Evolutionary conservation across 2,113 vertebrate genomes (phyloP), one percentile per base, ranked within the genome.

Genomic region (Callithrix jacchus): DNA sequence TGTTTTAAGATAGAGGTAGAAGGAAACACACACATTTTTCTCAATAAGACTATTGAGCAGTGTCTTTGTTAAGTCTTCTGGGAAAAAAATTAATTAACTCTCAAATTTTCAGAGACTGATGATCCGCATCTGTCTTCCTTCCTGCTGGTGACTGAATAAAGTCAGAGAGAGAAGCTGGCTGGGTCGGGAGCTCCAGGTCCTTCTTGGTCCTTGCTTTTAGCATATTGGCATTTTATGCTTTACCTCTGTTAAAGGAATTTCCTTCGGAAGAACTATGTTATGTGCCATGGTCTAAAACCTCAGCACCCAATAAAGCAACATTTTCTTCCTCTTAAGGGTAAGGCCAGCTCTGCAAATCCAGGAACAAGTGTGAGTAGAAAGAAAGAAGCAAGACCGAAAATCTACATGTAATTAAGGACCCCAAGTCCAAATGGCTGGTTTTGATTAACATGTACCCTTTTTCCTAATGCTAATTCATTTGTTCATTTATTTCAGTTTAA

Each of bases 401-500:
- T 95, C 61, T 84, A 23, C 14, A 61, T 94, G 61, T 88, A 92
- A 96, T 96, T 96, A 93, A 91, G 86, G 94, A 85, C 95, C 61
- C 7, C 0, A 89, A 95, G 92, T 97, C 93, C 97, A 97, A 97
- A 97, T 84, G 82, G 68, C 88, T 96, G 91, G 49, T 91, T 97
- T 97, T 96, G 96, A 97, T 97, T 93, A 97, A 96, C 97, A 94
- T 91, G 81, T 35, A 91, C 97, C 87, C 95, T 97, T 95, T 64
- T 94, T 70, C 96, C 68, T 97, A 96, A 94, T 93, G 92, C 77
- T 98, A 97, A 98, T 96, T 97, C 90, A 97, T 95, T 93, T 96
- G 96, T 95, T 98, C 97, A 95, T 90, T 97, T 98, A 97, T 84
- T 97, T 90, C 77, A 95, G 89, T 98, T 97, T 97, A 95, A 96